Conservation (phyloP, 2,113 vertebrate genomes). For the Lonchura striata region DNA sequence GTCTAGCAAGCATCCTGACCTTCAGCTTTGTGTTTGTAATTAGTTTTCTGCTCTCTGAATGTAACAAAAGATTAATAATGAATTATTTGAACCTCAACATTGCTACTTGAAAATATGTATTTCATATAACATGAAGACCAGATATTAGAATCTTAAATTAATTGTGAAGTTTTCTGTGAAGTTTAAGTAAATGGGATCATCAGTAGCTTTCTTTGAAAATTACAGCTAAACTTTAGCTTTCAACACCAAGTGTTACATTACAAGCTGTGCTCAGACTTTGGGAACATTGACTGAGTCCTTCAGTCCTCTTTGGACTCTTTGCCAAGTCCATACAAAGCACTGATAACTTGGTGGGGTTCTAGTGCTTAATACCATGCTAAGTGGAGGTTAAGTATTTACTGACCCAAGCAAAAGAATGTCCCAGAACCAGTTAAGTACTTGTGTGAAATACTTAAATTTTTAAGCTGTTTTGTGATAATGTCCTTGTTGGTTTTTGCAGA, state of each 20-base stretch:
- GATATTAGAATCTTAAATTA: background rate
- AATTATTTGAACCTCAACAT: background rate
- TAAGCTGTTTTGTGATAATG: background rate
- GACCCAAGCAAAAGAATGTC: background rate
- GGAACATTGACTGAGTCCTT: background rate
- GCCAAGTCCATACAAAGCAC: background rate
- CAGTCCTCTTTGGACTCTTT: background rate
- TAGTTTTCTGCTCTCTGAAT: background rate
- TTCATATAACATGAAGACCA: background rate
- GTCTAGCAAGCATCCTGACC: background rate
- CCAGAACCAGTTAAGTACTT: background rate
- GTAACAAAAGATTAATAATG: background rate
- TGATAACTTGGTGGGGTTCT: background rate
- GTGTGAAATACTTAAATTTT: background rate
- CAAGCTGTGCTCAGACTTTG: background rate
- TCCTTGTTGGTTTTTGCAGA: constrained; percentile 61
- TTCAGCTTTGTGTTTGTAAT: background rate
- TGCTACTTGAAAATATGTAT: background rate
- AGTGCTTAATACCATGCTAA: background rate
- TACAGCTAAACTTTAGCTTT: background rate
- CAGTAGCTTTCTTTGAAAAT: background rate
- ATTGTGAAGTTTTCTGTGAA: background rate
- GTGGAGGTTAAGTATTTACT: background rate
- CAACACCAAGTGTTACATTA: background rate
- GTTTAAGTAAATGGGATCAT: background rate